These are phyloP conservation scores for Sandelia bainsii DNA, from an alignment of 2,797 vertebrate genomes.

Conservation along the genomic window DNA sequence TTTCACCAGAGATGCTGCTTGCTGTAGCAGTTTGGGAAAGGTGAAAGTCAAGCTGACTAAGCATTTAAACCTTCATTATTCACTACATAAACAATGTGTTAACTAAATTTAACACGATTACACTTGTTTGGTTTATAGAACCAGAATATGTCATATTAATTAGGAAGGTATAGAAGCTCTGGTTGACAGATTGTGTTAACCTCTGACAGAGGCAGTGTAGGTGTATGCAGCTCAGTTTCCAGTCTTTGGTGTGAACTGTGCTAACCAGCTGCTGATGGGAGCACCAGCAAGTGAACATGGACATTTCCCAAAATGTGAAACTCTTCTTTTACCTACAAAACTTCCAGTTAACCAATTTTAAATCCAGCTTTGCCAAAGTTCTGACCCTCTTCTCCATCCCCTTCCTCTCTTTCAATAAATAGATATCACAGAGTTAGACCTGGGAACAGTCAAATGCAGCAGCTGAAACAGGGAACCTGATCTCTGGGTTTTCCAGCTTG, in stretches of 20 bases:
- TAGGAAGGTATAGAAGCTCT: not conserved
- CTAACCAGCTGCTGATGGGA: not conserved
- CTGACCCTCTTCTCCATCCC: constrained; percentile 13
- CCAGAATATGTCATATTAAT: not conserved
- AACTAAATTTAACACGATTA: not conserved
- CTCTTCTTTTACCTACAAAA: not conserved
- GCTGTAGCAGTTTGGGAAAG: not conserved
- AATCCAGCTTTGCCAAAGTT: constrained; percentile 23
- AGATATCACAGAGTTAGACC: constrained; percentile 67
- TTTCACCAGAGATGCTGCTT: constrained; percentile 3
- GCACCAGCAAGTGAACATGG: not conserved
- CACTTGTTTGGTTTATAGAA: no score
- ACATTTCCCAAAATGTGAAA: not conserved
- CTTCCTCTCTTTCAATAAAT: constrained; percentile 48
- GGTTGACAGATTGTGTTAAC: not conserved
- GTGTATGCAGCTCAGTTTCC: not conserved
- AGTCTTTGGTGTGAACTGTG: not conserved
- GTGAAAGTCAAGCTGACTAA: constrained; percentile 6
- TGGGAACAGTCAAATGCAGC: constrained; percentile 66
- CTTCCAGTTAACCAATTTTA: constrained; percentile 6
- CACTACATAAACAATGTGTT: not conserved
- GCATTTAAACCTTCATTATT: constrained; percentile 14
- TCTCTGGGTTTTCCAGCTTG: constrained; percentile 76
- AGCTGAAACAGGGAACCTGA: constrained; percentile 82
- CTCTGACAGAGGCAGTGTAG: not conserved